These are phyloP conservation scores for Sycobia sp. DNA, from an alignment of 1,140 invertebrate species.

Conservation along the genomic window DNA sequence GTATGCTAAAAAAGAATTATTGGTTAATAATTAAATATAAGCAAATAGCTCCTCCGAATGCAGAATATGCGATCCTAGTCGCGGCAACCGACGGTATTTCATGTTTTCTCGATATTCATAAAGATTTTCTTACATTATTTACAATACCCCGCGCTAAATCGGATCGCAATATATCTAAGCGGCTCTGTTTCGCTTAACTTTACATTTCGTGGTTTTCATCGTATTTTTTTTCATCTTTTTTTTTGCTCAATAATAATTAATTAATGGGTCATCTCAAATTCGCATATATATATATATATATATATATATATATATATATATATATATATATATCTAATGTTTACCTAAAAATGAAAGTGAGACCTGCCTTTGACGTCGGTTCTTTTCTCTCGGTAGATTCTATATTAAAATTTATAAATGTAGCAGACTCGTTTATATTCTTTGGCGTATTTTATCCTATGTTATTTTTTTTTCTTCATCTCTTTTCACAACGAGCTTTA, in stretches of 20 bases:
- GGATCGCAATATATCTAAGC: conserved; percentile 21
- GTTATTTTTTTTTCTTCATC: neutral
- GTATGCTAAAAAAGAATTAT: no score
- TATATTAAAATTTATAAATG: conserved; percentile 48
- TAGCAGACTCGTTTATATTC: conserved; percentile 36
- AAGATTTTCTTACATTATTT: conserved; percentile 53
- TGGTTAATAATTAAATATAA: no score
- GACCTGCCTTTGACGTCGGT: conserved; percentile 27
- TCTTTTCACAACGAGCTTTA: neutral
- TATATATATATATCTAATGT: no score
- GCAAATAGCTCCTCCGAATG: no score
- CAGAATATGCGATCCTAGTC: no score
- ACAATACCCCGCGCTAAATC: conserved; percentile 39
- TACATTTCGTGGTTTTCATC: conserved; percentile 32
- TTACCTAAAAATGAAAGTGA: conserved; percentile 42
- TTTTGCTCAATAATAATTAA: conserved; percentile 16
- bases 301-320: no score
- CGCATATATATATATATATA: conserved; percentile 36
- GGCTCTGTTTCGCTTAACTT: conserved; percentile 11
- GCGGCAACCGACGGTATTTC: conserved; percentile 25
- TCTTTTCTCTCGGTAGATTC: conserved; percentile 32
- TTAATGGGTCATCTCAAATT: conserved; percentile 33
- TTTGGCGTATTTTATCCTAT: conserved; percentile 32
- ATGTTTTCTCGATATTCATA: conserved; percentile 35
- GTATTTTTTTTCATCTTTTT: neutral